phyloP scores from a whole-genome alignment of 2,888 invertebrate genomes.

The Pheosia tremula region DNA sequence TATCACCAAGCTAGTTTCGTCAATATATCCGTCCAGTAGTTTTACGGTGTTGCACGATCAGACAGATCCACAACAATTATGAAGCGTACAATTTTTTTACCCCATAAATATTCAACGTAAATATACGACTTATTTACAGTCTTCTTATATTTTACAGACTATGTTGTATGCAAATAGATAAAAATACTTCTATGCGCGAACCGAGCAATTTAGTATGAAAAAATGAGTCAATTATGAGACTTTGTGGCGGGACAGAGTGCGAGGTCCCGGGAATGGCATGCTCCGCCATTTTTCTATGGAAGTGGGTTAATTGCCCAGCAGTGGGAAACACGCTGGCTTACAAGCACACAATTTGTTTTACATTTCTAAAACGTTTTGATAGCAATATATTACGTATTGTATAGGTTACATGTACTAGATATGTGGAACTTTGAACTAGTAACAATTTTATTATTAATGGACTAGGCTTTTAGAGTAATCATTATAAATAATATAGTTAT shows the following conservation, averaged over 20 bases:
- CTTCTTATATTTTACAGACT: background rate
- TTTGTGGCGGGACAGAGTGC: background rate
- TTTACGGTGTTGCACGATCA: too few species aligned
- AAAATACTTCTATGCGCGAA: background rate
- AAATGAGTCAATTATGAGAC: background rate
- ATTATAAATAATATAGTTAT: too few species aligned
- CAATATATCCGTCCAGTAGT: too few species aligned
- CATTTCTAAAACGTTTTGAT: background rate
- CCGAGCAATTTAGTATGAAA: background rate
- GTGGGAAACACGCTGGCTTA: background rate
- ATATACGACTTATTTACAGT: too few species aligned
- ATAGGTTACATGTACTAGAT: too few species aligned
- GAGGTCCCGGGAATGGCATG: background rate
- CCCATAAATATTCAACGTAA: too few species aligned
- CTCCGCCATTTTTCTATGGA: background rate
- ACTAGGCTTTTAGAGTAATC: too few species aligned
- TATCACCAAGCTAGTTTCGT: too few species aligned
- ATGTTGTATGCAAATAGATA: background rate
- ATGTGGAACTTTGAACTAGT: too few species aligned
- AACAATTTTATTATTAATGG: too few species aligned
- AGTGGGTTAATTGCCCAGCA: conserved; percentile 4
- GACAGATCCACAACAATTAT: too few species aligned
- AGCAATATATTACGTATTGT: background rate
- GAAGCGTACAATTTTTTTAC: too few species aligned
- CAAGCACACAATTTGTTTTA: background rate